A percentile compares a stretch with the other conserved stretches of the same genome.
Evolutionary conservation across 2,113 vertebrate species (phyloP).

Genomic region (Plotosus lineatus): DNA sequence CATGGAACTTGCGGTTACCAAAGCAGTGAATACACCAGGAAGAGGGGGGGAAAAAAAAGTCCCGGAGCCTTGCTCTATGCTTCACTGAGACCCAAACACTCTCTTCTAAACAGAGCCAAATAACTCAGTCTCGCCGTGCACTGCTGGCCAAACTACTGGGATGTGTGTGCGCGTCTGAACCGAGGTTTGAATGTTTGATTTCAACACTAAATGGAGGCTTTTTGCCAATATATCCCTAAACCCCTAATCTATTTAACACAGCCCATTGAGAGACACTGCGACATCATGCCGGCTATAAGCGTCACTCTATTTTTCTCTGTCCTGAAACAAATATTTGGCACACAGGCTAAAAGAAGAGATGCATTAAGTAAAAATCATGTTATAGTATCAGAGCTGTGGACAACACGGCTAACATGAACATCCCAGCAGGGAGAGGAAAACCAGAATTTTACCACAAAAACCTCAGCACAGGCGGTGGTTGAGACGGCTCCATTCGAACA

Average conservation of each 20-base stretch:
- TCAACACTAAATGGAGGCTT: constrained; percentile 64
- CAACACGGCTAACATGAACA: not conserved
- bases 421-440: not conserved
- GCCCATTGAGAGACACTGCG: constrained; percentile 41
- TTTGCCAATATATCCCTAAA: constrained; percentile 66
- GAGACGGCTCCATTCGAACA: not conserved
- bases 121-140: constrained; percentile 45
- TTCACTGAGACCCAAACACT: constrained; percentile 28
- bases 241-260: constrained; percentile 78
- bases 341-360: not conserved
- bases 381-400: not conserved
- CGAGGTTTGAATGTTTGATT: constrained; percentile 71
- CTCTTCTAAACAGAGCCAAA: constrained; percentile 36
- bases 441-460: constrained; percentile 13
- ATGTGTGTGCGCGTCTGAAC: constrained; percentile 55
- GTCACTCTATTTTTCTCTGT: constrained; percentile 47
- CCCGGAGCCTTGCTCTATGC: constrained; percentile 5
- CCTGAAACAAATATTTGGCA: not conserved
- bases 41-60: constrained; percentile 34
- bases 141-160: constrained; percentile 29
- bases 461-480: not conserved
- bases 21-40: not conserved
- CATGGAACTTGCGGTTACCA: constrained; percentile 10
- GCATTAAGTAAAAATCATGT: not conserved
- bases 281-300: constrained; percentile 32